Percentiles rank a stretch among this genome's conserved stretches.
Conservation (phyloP, 2,113 vertebrate species). For the Lagopus leucura region DNA sequence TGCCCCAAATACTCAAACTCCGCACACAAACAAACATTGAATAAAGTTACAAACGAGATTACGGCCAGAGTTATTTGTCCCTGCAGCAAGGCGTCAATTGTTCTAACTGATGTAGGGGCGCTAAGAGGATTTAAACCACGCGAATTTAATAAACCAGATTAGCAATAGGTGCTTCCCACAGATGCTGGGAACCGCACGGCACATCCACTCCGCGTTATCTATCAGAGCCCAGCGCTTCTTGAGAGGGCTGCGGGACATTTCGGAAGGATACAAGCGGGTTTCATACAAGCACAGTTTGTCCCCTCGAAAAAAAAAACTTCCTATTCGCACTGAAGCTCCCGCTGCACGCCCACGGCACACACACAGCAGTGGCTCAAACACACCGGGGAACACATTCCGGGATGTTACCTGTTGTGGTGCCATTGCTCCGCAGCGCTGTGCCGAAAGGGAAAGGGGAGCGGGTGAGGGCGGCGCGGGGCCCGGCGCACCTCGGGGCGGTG, state of each 20-base stretch:
- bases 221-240: not conserved
- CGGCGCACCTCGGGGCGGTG: conserved; percentile 74
- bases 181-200: conserved; percentile 49
- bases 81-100: conserved; percentile 78
- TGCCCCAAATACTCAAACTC: conserved; percentile 69
- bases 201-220: conserved; percentile 28
- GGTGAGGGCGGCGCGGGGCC: conserved; percentile 52
- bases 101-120: conserved; percentile 84
- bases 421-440: conserved; percentile 49
- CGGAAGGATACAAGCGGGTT: not conserved
- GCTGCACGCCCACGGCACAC: not conserved
- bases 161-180: conserved; percentile 66
- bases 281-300: not conserved
- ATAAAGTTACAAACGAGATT: conserved; percentile 88
- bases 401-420: conserved; percentile 73
- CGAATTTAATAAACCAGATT: conserved; percentile 80
- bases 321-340: conserved; percentile 7
- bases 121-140: conserved; percentile 87
- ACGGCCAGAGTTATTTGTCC: conserved; percentile 83
- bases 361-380: not conserved
- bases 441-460: not conserved
- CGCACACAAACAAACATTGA: conserved; percentile 75
- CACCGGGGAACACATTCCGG: conserved; percentile 22
- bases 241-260: conserved; percentile 8
- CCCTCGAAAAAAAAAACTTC: not conserved